phyloP scores from a whole-genome alignment of 2,113 vertebrate species.

The Nycticorax nycticorax region DNA sequence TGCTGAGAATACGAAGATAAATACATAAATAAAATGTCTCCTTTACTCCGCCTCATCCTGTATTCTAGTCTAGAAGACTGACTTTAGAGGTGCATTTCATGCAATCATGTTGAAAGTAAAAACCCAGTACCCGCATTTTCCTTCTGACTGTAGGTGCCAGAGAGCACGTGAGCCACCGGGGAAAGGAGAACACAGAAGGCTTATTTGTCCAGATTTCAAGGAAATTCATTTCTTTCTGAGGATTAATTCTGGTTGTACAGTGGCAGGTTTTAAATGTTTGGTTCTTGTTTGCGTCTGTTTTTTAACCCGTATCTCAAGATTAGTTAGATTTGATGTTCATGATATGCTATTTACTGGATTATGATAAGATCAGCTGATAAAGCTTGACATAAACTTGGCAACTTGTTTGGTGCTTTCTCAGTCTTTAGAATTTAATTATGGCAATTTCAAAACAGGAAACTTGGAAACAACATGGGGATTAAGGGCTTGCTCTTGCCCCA shows the following conservation, averaged over 20 bases:
- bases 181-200: not conserved
- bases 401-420: slow-evolving; percentile 44
- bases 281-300: slow-evolving; percentile 75
- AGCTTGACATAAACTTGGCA: slow-evolving; percentile 72
- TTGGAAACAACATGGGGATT: slow-evolving; percentile 18
- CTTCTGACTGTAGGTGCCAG: not conserved
- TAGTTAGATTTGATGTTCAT: slow-evolving; percentile 88
- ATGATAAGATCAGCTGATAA: slow-evolving; percentile 84
- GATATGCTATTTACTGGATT: slow-evolving; percentile 87
- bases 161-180: not conserved
- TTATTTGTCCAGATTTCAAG: slow-evolving; percentile 48
- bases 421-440: slow-evolving; percentile 66
- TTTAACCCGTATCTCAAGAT: slow-evolving; percentile 79
- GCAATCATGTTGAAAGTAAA: not conserved
- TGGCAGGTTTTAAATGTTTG: slow-evolving; percentile 52
- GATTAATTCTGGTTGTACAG: slow-evolving; percentile 35
- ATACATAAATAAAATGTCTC: not conserved
- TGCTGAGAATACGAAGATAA: not conserved
- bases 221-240: slow-evolving; percentile 24
- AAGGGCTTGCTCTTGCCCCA: slow-evolving; percentile 23
- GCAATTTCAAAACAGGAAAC: slow-evolving; percentile 64
- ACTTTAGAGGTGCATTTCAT: not conserved
- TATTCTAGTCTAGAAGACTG: not conserved
- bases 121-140: not conserved
- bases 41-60: not conserved